phyloP scores from a whole-genome alignment of 2,888 invertebrate genomes.

The Leucozona laternaria region DNA sequence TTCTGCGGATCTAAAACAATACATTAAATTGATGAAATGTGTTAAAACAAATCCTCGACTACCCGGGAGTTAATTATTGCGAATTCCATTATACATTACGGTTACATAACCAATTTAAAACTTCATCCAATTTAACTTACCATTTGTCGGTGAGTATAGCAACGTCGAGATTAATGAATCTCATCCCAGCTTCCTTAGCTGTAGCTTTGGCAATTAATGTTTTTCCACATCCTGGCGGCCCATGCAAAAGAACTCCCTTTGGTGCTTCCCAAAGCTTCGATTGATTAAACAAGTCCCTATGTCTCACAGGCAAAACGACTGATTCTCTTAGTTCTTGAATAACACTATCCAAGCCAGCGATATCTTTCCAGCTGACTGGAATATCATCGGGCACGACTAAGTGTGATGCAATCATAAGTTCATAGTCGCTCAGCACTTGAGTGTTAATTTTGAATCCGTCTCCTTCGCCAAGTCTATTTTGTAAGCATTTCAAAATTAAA shows the following conservation, averaged over 20 bases:
- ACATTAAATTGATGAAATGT: no score
- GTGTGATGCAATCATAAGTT: constrained; percentile 96
- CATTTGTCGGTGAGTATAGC: constrained; percentile 97
- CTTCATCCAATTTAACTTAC: constrained; percentile 81
- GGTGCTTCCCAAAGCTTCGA: constrained; percentile 94
- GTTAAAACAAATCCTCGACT: no score
- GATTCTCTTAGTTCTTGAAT: constrained; percentile 95
- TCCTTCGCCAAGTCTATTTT: constrained; percentile 85
- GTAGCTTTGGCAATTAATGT: constrained; percentile 98
- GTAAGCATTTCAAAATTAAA: not conserved
- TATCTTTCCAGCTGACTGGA: constrained; percentile 91
- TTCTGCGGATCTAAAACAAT: no score
- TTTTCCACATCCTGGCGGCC: constrained; percentile 98
- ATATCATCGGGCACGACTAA: constrained; percentile 93
- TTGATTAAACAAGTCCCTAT: constrained; percentile 91
- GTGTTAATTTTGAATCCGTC: constrained; percentile 85
- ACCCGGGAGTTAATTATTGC: no score
- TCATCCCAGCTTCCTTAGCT: constrained; percentile 94
- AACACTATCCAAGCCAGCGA: constrained; percentile 93
- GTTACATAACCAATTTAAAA: constrained; percentile 50
- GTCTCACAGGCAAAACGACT: constrained; percentile 94
- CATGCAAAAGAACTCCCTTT: constrained; percentile 96
- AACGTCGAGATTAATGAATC: constrained; percentile 96
- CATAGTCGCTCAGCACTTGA: constrained; percentile 92
- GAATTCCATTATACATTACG: no score